Evolutionary conservation across 2,888 invertebrate genomes (phyloP).

Genomic region (Vesta saturnalis): DNA sequence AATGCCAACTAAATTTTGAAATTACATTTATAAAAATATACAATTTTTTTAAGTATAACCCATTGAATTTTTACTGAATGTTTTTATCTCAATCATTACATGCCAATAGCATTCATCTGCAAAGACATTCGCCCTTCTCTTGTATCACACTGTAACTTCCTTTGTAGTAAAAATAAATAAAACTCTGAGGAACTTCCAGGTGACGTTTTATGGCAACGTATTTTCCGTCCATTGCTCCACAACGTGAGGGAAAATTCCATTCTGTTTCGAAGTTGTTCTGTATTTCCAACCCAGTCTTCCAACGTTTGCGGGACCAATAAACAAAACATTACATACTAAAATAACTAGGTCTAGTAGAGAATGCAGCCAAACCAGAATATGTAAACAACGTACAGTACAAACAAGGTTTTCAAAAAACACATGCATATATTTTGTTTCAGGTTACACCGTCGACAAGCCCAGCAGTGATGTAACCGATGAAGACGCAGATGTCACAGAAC

Average conservation of each 20-base stretch:
- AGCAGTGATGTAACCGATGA: neutral
- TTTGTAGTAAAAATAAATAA: too few relatives aligned
- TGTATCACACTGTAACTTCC: too few relatives aligned
- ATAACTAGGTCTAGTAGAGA: too few relatives aligned
- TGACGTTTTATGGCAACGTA: neutral
- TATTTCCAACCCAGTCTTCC: neutral
- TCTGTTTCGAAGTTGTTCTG: neutral
- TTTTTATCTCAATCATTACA: too few relatives aligned
- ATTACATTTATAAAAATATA: too few relatives aligned
- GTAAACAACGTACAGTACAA: too few relatives aligned
- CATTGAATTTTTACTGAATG: too few relatives aligned
- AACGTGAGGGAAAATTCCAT: neutral
- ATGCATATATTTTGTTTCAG: neutral
- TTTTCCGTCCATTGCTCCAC: neutral
- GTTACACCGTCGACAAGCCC: neutral
- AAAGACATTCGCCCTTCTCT: too few relatives aligned
- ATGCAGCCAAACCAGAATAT: neutral
- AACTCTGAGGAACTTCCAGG: neutral
- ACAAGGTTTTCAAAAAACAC: too few relatives aligned
- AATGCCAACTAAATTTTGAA: too few relatives aligned
- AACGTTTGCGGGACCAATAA: neutral
- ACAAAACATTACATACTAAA: neutral
- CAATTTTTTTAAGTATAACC: too few relatives aligned
- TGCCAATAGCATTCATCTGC: too few relatives aligned
- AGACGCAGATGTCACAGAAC: neutral